Percentiles rank a stretch among this genome's conserved stretches.
These are phyloP conservation scores for Rhinoraja longicauda DNA, from an alignment of 2,797 vertebrate genomes.

Conservation along the genomic window DNA sequence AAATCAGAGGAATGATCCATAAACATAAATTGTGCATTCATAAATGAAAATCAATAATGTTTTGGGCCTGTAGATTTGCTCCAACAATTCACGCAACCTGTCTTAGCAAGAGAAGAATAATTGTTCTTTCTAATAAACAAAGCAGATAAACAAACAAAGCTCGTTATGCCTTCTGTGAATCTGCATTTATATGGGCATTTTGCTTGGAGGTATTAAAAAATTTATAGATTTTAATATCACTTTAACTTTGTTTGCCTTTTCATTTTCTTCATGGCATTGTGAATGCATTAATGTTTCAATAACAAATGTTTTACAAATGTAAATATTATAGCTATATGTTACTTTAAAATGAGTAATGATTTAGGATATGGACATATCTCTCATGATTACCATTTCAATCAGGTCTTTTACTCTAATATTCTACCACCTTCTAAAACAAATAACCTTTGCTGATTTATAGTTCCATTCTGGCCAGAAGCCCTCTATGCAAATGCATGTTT, in stretches of 20 bases:
- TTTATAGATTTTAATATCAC: neutral
- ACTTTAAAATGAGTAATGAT: neutral
- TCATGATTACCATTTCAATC: neutral
- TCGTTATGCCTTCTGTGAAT: conserved; percentile 21
- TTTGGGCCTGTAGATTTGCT: neutral
- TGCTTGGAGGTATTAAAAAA: neutral
- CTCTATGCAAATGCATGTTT: neutral
- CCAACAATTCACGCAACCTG: neutral
- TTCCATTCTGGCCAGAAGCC: neutral
- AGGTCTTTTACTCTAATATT: neutral
- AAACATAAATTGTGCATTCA: neutral
- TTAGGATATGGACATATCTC: neutral
- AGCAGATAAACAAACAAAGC: neutral
- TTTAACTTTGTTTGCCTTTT: conserved; percentile 4
- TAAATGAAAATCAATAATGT: conserved; percentile 4
- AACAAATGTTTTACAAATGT: neutral
- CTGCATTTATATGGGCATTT: neutral
- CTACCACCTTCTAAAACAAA: neutral
- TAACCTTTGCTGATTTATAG: neutral
- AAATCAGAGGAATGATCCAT: neutral
- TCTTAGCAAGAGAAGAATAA: neutral
- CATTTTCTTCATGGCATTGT: neutral
- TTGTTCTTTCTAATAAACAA: neutral
- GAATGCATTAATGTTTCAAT: neutral
- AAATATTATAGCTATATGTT: neutral